Evolutionary conservation across 1,140 invertebrate species (phyloP).

Genomic region (Papilio polyxenes): DNA sequence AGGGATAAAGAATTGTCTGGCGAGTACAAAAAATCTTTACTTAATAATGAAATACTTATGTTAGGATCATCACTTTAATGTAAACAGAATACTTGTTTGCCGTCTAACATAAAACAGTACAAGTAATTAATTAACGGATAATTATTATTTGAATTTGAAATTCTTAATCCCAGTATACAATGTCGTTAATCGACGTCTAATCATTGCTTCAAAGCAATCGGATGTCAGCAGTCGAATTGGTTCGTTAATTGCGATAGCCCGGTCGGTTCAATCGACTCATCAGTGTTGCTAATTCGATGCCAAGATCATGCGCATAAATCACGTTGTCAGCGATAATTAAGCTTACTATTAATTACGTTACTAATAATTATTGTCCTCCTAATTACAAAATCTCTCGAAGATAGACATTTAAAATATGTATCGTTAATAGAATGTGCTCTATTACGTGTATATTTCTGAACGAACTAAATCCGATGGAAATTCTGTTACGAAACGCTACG

Average conservation of each 20-base stretch:
- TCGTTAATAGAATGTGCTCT: not conserved
- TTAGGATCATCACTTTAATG: too few relatives aligned
- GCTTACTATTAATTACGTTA: not conserved
- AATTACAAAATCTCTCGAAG: not conserved
- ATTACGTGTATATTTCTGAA: too few relatives aligned
- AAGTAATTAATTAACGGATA: not conserved
- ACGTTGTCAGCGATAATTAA: constrained; percentile 4
- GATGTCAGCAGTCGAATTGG: constrained; percentile 32
- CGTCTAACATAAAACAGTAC: not conserved
- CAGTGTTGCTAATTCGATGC: constrained; percentile 32
- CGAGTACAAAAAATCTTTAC: too few relatives aligned
- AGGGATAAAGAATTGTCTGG: too few relatives aligned
- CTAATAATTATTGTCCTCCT: not conserved
- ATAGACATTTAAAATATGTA: not conserved
- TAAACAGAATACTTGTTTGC: too few relatives aligned
- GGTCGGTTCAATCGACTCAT: constrained; percentile 22
- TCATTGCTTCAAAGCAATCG: constrained; percentile 31
- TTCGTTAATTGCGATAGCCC: constrained; percentile 31
- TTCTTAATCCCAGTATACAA: not conserved
- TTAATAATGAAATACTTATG: too few relatives aligned
- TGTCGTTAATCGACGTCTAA: constrained; percentile 18
- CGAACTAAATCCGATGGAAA: not conserved
- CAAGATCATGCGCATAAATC: constrained; percentile 34
- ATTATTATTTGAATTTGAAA: not conserved
- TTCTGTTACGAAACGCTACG: not conserved